phyloP scores from a whole-genome alignment of 1,140 invertebrate genomes.

The Bombus breviceps region DNA sequence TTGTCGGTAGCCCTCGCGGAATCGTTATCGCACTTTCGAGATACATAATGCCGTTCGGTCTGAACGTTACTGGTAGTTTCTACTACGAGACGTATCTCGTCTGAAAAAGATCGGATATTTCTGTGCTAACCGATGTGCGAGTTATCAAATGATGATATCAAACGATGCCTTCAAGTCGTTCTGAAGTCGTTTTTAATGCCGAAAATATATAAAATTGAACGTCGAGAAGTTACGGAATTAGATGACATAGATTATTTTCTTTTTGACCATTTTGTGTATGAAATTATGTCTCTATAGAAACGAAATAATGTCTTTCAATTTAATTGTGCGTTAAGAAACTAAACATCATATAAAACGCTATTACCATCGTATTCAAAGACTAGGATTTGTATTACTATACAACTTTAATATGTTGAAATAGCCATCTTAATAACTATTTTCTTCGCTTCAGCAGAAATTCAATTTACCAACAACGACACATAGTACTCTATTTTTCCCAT shows the following conservation, averaged over 20 bases:
- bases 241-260: too few species aligned
- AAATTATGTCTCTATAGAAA: too few species aligned
- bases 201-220: too few species aligned
- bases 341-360: too few species aligned
- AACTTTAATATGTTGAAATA: background rate
- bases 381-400: background rate
- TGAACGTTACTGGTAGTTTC: constrained; percentile 15
- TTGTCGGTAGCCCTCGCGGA: constrained; percentile 49
- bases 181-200: too few species aligned
- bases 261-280: too few species aligned
- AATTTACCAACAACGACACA: background rate
- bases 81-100: background rate
- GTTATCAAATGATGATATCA: too few species aligned
- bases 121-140: too few species aligned
- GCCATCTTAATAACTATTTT: background rate
- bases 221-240: too few species aligned
- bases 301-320: too few species aligned
- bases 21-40: constrained; percentile 25
- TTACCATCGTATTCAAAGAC: background rate
- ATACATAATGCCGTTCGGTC: constrained; percentile 23
- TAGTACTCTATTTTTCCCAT: background rate
- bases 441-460: background rate
- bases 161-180: background rate
- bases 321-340: too few species aligned
- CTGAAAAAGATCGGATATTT: background rate